Conservation (phyloP, 1,140 invertebrate genomes). For the Drosophila athabasca region DNA sequence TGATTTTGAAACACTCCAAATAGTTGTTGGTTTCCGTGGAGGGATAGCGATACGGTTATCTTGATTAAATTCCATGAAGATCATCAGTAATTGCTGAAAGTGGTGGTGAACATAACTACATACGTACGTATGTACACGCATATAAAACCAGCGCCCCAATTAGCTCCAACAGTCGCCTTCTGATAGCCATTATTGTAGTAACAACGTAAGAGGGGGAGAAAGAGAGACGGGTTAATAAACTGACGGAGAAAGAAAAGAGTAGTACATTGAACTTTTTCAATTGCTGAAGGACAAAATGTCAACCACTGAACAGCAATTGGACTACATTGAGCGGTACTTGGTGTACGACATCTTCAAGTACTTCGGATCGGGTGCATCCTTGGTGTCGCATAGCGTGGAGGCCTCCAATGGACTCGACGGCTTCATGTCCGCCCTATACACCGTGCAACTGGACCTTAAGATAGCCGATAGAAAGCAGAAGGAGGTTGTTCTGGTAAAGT, state of each 20-base stretch:
- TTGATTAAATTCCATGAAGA: constrained; percentile 11
- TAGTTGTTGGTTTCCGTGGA: background rate
- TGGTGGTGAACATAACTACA: background rate
- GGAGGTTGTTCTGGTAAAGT: constrained; percentile 69
- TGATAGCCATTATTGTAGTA: background rate
- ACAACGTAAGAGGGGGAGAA: background rate
- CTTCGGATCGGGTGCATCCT: constrained; percentile 43
- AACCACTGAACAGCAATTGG: constrained; percentile 62
- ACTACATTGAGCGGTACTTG: constrained; percentile 64
- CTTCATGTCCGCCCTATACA: constrained; percentile 80
- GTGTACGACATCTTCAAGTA: constrained; percentile 66
- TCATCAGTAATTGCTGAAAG: background rate
- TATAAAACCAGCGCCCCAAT: background rate
- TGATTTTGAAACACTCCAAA: constrained; percentile 7
- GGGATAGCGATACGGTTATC: background rate
- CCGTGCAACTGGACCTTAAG: constrained; percentile 56
- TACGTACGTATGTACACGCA: background rate
- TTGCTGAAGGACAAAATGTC: constrained; percentile 43
- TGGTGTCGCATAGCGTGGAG: constrained; percentile 52
- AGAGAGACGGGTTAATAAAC: background rate
- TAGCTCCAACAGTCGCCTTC: background rate
- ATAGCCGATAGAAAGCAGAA: constrained; percentile 22
- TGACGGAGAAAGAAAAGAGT: background rate
- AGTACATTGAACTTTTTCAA: background rate
- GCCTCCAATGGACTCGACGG: constrained; percentile 70